Evolutionary conservation across 2,888 invertebrate species (phyloP).

Genomic region (Corbicula japonica): DNA sequence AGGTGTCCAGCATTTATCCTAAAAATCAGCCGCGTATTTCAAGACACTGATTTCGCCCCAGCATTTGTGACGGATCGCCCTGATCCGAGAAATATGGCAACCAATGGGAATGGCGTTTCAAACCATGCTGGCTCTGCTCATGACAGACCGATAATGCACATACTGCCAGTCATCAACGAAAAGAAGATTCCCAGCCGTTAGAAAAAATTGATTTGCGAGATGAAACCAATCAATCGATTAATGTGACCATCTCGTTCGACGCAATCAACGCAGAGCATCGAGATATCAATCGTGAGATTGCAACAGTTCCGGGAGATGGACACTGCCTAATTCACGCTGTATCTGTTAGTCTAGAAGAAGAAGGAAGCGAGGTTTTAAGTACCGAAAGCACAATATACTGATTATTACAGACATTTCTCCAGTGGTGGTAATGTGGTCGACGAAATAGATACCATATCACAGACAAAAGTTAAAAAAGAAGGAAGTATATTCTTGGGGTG

Average conservation of each 20-base stretch:
- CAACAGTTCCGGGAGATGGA: slow-evolving; percentile 38
- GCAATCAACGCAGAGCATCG: slow-evolving; percentile 22
- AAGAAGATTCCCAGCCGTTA: neutral
- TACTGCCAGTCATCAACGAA: slow-evolving; percentile 18
- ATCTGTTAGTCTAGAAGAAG: slow-evolving; percentile 27
- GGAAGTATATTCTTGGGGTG: too few relatives aligned
- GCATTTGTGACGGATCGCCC: slow-evolving; percentile 38
- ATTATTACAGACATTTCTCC: slow-evolving; percentile 45
- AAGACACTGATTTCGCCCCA: slow-evolving; percentile 39
- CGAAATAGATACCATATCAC: slow-evolving; percentile 44
- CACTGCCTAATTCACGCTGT: slow-evolving; percentile 50
- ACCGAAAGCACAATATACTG: slow-evolving; percentile 27
- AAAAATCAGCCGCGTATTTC: slow-evolving; percentile 26
- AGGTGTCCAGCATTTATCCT: slow-evolving; percentile 40
- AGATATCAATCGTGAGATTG: slow-evolving; percentile 42
- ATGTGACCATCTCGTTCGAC: too few relatives aligned
- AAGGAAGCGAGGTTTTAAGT: slow-evolving; percentile 33
- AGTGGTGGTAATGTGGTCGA: slow-evolving; percentile 35
- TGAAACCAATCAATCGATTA: too few relatives aligned
- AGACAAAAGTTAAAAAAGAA: too few relatives aligned
- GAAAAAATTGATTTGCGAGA: neutral
- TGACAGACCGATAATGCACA: neutral
- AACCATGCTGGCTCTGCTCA: slow-evolving; percentile 9
- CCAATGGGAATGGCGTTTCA: neutral
- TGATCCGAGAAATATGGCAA: slow-evolving; percentile 9